Evolutionary conservation across 2,797 vertebrate species (phyloP), one percentile per base, ranked within the genome.

Genomic region (Melanotaenia trifasciata): DNA sequence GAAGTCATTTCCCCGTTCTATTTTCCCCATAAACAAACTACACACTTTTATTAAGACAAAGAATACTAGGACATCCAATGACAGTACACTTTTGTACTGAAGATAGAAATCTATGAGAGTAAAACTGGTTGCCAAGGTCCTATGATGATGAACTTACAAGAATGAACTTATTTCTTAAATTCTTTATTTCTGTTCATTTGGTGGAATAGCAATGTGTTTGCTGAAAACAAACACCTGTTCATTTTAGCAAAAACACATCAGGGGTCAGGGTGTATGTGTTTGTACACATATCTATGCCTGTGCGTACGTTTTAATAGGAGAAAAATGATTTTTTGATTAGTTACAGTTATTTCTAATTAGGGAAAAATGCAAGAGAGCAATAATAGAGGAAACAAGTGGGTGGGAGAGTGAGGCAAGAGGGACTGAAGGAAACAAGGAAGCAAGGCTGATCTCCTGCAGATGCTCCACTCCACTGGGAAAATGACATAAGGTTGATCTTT

Each of bases 391-490:
- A 79, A 30, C n/a, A 61, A 82, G 67, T 63, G 78, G 76, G 84
- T 79, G 79, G 78, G 76, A 80, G 66, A 66, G 65, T 72, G 71
- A 72, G 40, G 68, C 43, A 53, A 67, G 67, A 72, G 65, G 64
- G 76, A 76, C 74, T 64, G 63, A 71, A 65, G 69, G 73, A 38
- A 69, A 64, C 16, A 47, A n/a, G 45, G 45, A 47, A 67, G 74
- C 22, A 24, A 69, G 62, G 63, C 60, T 89, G 87, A 90, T 92
- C 80, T 84, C 64, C 71, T 87, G 64, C 91, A 92, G 90, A 92
- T 92, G 89, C 82, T 88, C 14, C 36, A 71, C 61, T 86, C 74
- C 33, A 47, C 67, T 87, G 85, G 80, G 81, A 84, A 85, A 82
- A 86, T 80, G 58, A 87, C 79, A 87, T 24, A 70, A 72, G 69